Conservation (phyloP, 1,140 invertebrate species). For the Eulimnadia texana region DNA sequence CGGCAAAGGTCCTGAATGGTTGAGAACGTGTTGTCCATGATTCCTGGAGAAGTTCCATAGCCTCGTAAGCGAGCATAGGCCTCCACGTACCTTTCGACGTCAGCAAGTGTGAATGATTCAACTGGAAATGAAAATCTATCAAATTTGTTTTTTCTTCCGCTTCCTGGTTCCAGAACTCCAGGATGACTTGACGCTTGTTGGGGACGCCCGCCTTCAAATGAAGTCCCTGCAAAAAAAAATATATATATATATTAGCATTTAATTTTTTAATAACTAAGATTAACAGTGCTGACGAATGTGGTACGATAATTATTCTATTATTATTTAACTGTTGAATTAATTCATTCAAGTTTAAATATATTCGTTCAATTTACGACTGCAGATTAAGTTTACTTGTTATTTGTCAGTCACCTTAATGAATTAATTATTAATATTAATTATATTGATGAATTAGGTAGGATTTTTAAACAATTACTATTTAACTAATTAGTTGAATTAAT, state of each 20-base stretch:
- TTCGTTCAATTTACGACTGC: no score
- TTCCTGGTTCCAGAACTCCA: conserved; percentile 4
- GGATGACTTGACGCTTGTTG: conserved; percentile 1
- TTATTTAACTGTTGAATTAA: no score
- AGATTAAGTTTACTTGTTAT: no score
- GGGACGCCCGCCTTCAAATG: conserved; percentile 5
- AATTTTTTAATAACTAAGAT: neutral
- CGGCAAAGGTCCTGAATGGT: neutral
- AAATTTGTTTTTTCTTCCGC: neutral
- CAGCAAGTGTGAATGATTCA: conserved; percentile 69
- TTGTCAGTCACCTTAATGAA: no score
- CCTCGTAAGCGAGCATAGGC: neutral
- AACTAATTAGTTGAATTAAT: no score
- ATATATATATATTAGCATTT: neutral
- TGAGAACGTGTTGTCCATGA: neutral
- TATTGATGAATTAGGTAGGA: no score
- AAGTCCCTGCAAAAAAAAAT: neutral
- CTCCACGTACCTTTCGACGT: conserved; percentile 64
- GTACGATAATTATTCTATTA: no score
- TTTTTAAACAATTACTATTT: no score
- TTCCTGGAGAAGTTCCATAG: neutral
- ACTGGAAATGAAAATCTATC: conserved; percentile 48
- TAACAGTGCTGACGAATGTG: no score
- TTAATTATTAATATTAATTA: no score
- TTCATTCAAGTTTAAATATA: no score